Evolutionary conservation across 2,888 invertebrate species (phyloP).

Genomic region (Meandrusa payeni): DNA sequence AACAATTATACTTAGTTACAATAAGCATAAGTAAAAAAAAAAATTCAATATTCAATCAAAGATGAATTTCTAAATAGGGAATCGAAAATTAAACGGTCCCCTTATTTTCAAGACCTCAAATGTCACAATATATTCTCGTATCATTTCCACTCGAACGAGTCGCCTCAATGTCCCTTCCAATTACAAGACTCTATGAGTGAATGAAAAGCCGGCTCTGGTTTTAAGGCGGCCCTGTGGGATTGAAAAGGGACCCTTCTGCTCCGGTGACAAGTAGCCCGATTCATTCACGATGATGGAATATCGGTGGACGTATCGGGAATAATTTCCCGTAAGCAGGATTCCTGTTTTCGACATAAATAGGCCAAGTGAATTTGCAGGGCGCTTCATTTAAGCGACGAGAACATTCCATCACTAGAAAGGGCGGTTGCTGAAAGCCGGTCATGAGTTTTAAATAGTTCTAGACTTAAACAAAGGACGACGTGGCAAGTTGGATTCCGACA

Average conservation of each 20-base stretch:
- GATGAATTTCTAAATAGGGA: slow-evolving; percentile 7
- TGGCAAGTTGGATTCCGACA: background rate
- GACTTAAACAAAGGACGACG: slow-evolving; percentile 8
- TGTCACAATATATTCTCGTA: slow-evolving; percentile 52
- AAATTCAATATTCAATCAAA: background rate
- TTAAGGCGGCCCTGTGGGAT: slow-evolving; percentile 57
- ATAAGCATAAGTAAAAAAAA: too few species aligned
- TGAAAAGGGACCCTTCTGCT: slow-evolving; percentile 54
- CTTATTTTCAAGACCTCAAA: slow-evolving; percentile 25
- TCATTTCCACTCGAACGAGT: slow-evolving; percentile 65
- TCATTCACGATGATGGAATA: slow-evolving; percentile 69
- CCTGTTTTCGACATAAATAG: slow-evolving; percentile 46
- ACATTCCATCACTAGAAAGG: background rate
- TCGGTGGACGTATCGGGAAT: slow-evolving; percentile 60
- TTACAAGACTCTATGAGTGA: slow-evolving; percentile 63
- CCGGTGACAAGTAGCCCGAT: slow-evolving; percentile 48
- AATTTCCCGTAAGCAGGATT: slow-evolving; percentile 38
- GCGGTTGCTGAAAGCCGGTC: background rate
- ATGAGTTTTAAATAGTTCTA: slow-evolving; percentile 1
- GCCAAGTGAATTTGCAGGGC: slow-evolving; percentile 10
- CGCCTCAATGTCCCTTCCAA: slow-evolving; percentile 68
- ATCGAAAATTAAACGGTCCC: slow-evolving; percentile 32
- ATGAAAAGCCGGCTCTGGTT: slow-evolving; percentile 56
- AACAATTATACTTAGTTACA: too few species aligned
- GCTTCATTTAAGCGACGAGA: slow-evolving; percentile 3